These are phyloP conservation scores for Drosophila maculinotata DNA, from an alignment of 2,888 invertebrate genomes.

Conservation along the genomic window DNA sequence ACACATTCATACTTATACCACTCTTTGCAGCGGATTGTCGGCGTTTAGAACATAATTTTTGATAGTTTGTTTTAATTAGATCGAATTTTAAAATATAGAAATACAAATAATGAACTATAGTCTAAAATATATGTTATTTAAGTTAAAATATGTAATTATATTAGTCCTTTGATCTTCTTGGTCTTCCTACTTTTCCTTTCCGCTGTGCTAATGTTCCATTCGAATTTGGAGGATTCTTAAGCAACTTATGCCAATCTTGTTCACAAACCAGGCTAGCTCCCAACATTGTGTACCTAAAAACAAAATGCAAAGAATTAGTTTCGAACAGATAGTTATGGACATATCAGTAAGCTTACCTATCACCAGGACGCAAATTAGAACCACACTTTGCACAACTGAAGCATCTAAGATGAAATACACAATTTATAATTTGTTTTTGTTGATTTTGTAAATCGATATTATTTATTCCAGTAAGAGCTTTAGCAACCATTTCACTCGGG, in stretches of 20 bases:
- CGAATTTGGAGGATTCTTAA: slow-evolving; percentile 89
- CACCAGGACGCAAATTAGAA: slow-evolving; percentile 94
- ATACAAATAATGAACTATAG: slow-evolving; percentile 75
- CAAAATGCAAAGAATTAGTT: background rate
- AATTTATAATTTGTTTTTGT: slow-evolving; percentile 78
- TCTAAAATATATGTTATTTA: slow-evolving; percentile 71
- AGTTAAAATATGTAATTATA: slow-evolving; percentile 63
- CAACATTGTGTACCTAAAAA: slow-evolving; percentile 92
- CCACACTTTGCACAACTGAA: slow-evolving; percentile 98
- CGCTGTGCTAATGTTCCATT: slow-evolving; percentile 89
- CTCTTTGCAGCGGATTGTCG: background rate
- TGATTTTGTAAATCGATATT: slow-evolving; percentile 85
- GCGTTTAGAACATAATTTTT: slow-evolving; percentile 19
- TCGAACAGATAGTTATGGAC: no score
- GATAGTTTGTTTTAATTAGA: slow-evolving; percentile 73
- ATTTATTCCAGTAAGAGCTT: slow-evolving; percentile 85
- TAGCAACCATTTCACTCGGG: slow-evolving; percentile 96
- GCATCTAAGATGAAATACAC: slow-evolving; percentile 93
- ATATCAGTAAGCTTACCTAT: slow-evolving; percentile 87
- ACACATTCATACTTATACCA: background rate
- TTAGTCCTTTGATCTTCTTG: slow-evolving; percentile 96
- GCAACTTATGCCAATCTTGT: slow-evolving; percentile 97
- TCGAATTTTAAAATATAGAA: slow-evolving; percentile 74
- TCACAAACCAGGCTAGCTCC: slow-evolving; percentile 96
- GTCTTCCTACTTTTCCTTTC: slow-evolving; percentile 94